These are phyloP conservation scores for Ischnura elegans DNA, from an alignment of 2,888 invertebrate species.

Conservation along the genomic window DNA sequence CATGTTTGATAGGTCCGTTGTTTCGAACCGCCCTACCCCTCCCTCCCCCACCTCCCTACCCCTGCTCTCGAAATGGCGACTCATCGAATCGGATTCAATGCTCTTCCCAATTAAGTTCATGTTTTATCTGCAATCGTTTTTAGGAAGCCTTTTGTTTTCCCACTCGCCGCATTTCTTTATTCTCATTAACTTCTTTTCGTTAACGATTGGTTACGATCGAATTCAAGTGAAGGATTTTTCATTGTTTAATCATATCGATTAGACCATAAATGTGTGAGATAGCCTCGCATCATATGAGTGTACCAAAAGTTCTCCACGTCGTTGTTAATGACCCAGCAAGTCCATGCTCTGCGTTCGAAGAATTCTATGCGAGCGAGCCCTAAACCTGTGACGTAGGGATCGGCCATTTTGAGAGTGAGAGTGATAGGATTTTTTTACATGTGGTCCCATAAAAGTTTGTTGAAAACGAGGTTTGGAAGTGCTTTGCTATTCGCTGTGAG, in stretches of 20 bases:
- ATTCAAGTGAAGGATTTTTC: background rate
- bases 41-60: background rate
- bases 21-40: background rate
- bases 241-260: background rate
- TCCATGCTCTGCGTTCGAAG: no score
- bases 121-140: background rate
- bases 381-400: no score
- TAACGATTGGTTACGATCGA: background rate
- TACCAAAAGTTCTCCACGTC: no score
- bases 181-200: background rate
- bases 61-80: background rate
- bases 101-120: background rate
- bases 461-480: no score
- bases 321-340: no score
- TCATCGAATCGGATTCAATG: background rate
- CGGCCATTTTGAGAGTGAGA: no score
- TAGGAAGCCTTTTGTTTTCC: background rate
- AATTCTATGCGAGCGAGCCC: no score
- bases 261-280: no score
- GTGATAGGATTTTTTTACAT: no score
- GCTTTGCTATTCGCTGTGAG: no score
- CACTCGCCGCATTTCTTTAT: background rate
- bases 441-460: no score
- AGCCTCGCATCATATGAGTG: no score
- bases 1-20: background rate